phyloP scores from a whole-genome alignment of 2,888 invertebrate genomes.

The Drepanosiphum platanoidis region DNA sequence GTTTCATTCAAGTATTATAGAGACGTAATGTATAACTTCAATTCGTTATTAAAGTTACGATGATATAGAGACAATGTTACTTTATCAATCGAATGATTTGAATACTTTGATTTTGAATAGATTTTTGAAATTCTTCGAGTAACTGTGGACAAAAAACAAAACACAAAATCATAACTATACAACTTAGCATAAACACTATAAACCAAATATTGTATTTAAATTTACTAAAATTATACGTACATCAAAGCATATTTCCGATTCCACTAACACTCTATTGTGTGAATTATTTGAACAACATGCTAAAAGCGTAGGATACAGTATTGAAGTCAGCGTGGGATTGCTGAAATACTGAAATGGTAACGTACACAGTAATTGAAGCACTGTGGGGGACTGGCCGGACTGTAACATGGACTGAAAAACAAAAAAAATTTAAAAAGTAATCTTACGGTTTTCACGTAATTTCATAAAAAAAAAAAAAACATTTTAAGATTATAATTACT shows the following conservation, averaged over 20 bases:
- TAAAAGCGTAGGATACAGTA: conserved; percentile 83
- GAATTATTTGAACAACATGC: conserved; percentile 76
- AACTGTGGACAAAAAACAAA: conserved; percentile 69
- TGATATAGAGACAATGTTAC: neutral
- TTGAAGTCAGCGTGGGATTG: conserved; percentile 75
- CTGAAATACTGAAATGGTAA: conserved; percentile 89
- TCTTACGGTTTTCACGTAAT: neutral
- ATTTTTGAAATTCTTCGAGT: conserved; percentile 72
- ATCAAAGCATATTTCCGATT: conserved; percentile 75
- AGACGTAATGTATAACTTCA: neutral
- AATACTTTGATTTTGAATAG: conserved; percentile 65
- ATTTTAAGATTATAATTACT: conserved; percentile 68
- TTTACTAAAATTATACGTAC: conserved; percentile 67
- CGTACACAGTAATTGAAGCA: conserved; percentile 80
- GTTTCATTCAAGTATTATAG: conserved; percentile 20
- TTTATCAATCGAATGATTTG: conserved; percentile 53
- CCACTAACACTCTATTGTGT: conserved; percentile 79
- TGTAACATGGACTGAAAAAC: conserved; percentile 76
- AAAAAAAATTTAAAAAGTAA: conserved; percentile 50
- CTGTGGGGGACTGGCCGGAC: conserved; percentile 80
- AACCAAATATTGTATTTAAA: neutral
- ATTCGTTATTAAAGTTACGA: neutral
- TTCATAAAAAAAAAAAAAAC: too few relatives aligned
- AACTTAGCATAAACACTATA: conserved; percentile 19
- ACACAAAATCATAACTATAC: conserved; percentile 9